phyloP scores from a whole-genome alignment of 1,140 invertebrate species.

The Epicauta chinensis region DNA sequence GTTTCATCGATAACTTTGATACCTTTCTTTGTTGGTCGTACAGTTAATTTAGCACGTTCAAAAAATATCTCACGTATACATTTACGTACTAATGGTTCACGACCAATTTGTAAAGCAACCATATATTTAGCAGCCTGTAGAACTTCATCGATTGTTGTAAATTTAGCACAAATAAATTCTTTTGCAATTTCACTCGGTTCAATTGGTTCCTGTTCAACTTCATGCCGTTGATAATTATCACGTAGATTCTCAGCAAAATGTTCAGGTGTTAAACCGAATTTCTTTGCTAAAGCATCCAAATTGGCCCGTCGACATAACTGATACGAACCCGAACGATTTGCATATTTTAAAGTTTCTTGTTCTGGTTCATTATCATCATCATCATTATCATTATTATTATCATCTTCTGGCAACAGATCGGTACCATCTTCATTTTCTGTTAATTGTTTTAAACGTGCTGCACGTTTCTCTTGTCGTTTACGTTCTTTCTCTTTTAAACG shows the following conservation, averaged over 20 bases:
- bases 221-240: conserved; percentile 95
- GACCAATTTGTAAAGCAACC: conserved; percentile 87
- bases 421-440: conserved; percentile 55
- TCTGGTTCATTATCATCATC: conserved; percentile 53
- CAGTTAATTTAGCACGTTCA: conserved; percentile 78
- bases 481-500: conserved; percentile 57
- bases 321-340: conserved; percentile 80
- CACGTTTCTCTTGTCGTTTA: conserved; percentile 53
- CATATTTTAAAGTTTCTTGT: conserved; percentile 69
- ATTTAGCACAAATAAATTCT: conserved; percentile 53
- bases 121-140: conserved; percentile 87
- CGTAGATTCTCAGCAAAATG: conserved; percentile 96
- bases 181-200: conserved; percentile 76
- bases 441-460: conserved; percentile 44
- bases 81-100: conserved; percentile 83
- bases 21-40: conserved; percentile 85
- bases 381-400: conserved; percentile 42
- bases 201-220: conserved; percentile 85
- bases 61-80: conserved; percentile 85
- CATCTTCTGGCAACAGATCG: conserved; percentile 49
- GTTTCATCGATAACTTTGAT: conserved; percentile 91
- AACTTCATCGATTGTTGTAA: conserved; percentile 65
- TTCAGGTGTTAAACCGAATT: conserved; percentile 92
- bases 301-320: conserved; percentile 78
- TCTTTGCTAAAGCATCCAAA: conserved; percentile 77